Evolutionary conservation across 2,113 vertebrate species (phyloP).

Genomic region (Thoracochromis brauschi): DNA sequence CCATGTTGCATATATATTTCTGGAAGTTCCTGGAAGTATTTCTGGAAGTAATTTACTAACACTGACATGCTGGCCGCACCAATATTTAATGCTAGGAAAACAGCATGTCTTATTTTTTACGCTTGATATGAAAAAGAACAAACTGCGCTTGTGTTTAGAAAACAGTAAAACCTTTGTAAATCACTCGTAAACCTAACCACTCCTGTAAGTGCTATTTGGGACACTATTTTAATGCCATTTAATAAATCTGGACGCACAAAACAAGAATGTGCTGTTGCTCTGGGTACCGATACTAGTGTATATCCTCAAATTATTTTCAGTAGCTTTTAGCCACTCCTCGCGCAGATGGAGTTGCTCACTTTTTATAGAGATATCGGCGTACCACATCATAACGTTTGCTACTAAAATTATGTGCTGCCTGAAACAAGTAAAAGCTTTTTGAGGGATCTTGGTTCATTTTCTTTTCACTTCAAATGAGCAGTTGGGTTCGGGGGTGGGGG

Average conservation of each 20-base stretch:
- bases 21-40: not conserved
- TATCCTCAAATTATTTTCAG: not conserved
- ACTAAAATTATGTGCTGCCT: not conserved
- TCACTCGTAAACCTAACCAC: not conserved
- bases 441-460: not conserved
- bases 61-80: not conserved
- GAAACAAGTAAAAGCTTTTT: not conserved
- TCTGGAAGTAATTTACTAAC: not conserved
- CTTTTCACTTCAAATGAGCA: not conserved
- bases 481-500: not conserved
- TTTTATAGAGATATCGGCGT: not conserved
- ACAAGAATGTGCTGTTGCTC: not conserved
- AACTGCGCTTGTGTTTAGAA: not conserved
- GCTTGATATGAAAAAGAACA: not conserved
- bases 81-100: not conserved
- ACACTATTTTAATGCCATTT: not conserved
- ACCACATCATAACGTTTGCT: not conserved
- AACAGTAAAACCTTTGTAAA: not conserved
- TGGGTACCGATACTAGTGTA: not conserved
- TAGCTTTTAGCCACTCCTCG: accelerated
- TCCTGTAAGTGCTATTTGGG: not conserved
- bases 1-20: not conserved
- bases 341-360: not conserved
- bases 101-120: not conserved
- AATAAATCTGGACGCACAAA: not conserved